Conservation (phyloP, 1,140 invertebrate genomes). For the Drosophila pseudoananassae region DNA sequence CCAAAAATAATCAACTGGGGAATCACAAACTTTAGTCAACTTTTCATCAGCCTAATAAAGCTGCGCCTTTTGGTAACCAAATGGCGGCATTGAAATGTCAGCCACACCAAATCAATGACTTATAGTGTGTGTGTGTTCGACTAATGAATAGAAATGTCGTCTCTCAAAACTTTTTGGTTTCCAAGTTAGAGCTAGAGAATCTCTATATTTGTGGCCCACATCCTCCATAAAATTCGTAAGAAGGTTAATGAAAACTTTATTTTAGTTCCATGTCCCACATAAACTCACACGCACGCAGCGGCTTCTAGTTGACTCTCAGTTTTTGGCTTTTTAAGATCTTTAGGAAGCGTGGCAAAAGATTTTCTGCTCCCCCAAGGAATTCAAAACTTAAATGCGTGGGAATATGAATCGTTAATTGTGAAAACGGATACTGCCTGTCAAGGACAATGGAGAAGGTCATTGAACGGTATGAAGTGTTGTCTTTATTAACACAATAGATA, state of each 20-base stretch:
- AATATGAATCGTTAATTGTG: too few species aligned
- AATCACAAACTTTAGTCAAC: too few species aligned
- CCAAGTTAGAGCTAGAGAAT: constrained; percentile 22
- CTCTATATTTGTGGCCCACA: constrained; percentile 25
- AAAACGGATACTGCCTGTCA: too few species aligned
- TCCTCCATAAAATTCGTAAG: constrained; percentile 25
- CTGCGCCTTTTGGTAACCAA: too few species aligned
- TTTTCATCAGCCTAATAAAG: too few species aligned
- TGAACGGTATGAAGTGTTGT: too few species aligned
- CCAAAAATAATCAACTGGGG: too few species aligned
- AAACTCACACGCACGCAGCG: constrained; percentile 11
- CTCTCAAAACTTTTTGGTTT: constrained; percentile 71
- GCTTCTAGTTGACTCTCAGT: constrained; percentile 52
- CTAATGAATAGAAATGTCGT: constrained; percentile 79
- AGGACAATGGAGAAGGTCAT: too few species aligned
- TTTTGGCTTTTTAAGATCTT: constrained; percentile 49
- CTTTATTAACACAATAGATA: too few species aligned
- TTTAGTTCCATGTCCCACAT: constrained; percentile 42
- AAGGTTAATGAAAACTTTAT: constrained; percentile 71
- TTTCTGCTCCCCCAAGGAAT: too few species aligned
- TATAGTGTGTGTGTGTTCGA: constrained; percentile 1
- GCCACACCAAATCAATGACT: constrained; percentile 60
- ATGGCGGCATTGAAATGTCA: too few species aligned
- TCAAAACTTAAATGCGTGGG: too few species aligned
- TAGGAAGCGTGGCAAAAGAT: constrained; percentile 15